Conservation (phyloP, 2,797 vertebrate species). For the Chelon auratus region DNA sequence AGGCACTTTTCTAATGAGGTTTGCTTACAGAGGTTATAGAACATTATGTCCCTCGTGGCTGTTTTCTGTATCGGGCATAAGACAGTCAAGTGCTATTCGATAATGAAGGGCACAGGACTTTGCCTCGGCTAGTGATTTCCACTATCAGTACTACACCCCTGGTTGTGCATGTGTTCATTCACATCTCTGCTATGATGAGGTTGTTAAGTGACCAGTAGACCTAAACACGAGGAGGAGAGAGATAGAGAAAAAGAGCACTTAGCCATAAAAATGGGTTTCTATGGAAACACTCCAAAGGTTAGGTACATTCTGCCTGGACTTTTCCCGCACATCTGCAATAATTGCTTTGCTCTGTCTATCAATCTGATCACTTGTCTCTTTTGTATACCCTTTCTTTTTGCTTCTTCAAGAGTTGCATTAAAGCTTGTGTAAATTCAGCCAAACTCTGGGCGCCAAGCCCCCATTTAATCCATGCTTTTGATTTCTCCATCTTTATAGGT, state of each 20-base stretch:
- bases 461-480: neutral
- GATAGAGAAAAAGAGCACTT: conserved; percentile 59
- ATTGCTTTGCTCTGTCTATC: conserved; percentile 52
- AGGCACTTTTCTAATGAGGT: neutral
- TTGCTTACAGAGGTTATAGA: neutral
- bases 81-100: neutral
- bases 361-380: conserved; percentile 27
- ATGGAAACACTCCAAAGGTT: conserved; percentile 83
- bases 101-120: conserved; percentile 10
- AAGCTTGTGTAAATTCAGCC: conserved; percentile 6
- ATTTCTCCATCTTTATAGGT: conserved; percentile 74
- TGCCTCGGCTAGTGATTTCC: conserved; percentile 6
- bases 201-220: conserved; percentile 73
- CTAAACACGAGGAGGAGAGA: conserved; percentile 59
- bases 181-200: conserved; percentile 56
- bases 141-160: conserved; percentile 13
- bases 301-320: conserved; percentile 61
- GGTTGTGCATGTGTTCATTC: conserved; percentile 40
- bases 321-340: conserved; percentile 60
- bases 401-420: conserved; percentile 27
- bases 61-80: neutral
- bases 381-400: conserved; percentile 1
- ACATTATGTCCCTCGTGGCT: neutral
- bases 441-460: neutral
- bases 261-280: conserved; percentile 82